Percentiles rank a stretch among this genome's conserved stretches.
These are phyloP conservation scores for Melanostoma mellinum DNA, from an alignment of 2,888 invertebrate species.

Conservation along the genomic window DNA sequence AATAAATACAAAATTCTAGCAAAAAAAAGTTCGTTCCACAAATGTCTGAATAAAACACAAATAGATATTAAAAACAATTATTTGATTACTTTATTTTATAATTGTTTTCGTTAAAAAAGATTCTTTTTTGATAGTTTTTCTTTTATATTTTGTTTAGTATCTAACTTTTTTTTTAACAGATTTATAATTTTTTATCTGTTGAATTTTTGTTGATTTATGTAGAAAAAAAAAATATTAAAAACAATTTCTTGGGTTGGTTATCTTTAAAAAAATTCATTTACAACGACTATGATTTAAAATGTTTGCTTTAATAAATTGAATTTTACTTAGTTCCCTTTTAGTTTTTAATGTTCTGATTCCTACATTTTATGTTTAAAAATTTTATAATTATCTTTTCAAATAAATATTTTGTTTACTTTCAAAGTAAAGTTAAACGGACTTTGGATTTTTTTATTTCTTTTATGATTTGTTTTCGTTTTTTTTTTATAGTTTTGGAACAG, in stretches of 20 bases:
- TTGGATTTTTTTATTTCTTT: constrained; percentile 8
- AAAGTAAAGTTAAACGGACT: constrained; percentile 4
- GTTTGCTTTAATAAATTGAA: constrained; percentile 1
- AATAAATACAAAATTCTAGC: constrained; percentile 44
- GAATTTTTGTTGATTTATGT: constrained; percentile 50
- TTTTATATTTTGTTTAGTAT: constrained; percentile 6
- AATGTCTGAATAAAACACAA: constrained; percentile 68
- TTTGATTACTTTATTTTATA: constrained; percentile 11
- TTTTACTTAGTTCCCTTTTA: constrained; percentile 10
- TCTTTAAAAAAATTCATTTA: constrained; percentile 40
- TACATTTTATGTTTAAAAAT: constrained; percentile 23
- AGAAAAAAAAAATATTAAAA: constrained; percentile 34
- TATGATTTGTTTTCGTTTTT: neutral
- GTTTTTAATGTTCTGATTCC: constrained; percentile 37
- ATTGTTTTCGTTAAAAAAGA: constrained; percentile 27
- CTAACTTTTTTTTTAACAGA: constrained; percentile 11
- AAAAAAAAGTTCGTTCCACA: constrained; percentile 51
- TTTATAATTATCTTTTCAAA: constrained; percentile 43
- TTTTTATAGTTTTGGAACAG: neutral
- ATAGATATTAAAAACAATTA: constrained; percentile 48
- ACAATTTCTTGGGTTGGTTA: constrained; percentile 15
- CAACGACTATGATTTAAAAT: constrained; percentile 56
- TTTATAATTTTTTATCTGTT: constrained; percentile 39
- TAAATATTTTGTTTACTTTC: constrained; percentile 36
- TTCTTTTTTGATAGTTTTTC: constrained; percentile 30